phyloP scores from a whole-genome alignment of 2,888 invertebrate species.

The Idaea dimidiata region DNA sequence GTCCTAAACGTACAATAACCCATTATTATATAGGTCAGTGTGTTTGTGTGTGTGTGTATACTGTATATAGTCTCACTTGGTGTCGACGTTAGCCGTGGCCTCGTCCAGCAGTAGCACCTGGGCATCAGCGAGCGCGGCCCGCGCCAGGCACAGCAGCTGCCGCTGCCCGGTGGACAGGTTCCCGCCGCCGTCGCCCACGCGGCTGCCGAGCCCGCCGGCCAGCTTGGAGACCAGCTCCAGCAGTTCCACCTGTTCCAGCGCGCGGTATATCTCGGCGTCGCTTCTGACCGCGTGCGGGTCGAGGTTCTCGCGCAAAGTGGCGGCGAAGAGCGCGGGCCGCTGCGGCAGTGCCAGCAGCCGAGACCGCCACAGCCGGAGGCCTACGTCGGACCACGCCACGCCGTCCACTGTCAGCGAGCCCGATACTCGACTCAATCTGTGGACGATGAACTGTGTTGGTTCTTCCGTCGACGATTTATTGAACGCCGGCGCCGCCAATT shows the following conservation, averaged over 20 bases:
- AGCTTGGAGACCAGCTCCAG: slow-evolving; percentile 79
- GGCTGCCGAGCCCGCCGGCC: slow-evolving; percentile 78
- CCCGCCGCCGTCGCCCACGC: slow-evolving; percentile 84
- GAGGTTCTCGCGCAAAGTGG: slow-evolving; percentile 87
- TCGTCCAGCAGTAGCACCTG: slow-evolving; percentile 87
- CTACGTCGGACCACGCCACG: slow-evolving; percentile 56
- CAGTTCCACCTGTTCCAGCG: slow-evolving; percentile 87
- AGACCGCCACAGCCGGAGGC: slow-evolving; percentile 78
- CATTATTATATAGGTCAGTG: background rate
- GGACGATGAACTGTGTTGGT: no score
- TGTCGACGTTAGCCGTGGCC: slow-evolving; percentile 95
- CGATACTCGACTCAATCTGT: slow-evolving; percentile 71
- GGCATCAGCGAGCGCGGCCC: slow-evolving; percentile 86
- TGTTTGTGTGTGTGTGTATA: background rate
- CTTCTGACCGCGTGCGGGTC: slow-evolving; percentile 85
- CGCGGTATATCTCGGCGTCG: slow-evolving; percentile 85
- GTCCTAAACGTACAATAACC: slow-evolving; percentile 67
- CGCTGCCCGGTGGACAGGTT: slow-evolving; percentile 86
- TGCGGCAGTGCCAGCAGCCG: slow-evolving; percentile 84
- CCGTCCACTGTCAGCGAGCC: slow-evolving; percentile 74
- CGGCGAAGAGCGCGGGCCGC: slow-evolving; percentile 87
- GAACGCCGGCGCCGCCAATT: no score
- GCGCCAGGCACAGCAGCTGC: slow-evolving; percentile 86
- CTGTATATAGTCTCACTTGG: slow-evolving; percentile 78
- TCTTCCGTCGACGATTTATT: no score